Evolutionary conservation across 2,797 vertebrate species (phyloP).

Genomic region (Tiaroga cobitis): DNA sequence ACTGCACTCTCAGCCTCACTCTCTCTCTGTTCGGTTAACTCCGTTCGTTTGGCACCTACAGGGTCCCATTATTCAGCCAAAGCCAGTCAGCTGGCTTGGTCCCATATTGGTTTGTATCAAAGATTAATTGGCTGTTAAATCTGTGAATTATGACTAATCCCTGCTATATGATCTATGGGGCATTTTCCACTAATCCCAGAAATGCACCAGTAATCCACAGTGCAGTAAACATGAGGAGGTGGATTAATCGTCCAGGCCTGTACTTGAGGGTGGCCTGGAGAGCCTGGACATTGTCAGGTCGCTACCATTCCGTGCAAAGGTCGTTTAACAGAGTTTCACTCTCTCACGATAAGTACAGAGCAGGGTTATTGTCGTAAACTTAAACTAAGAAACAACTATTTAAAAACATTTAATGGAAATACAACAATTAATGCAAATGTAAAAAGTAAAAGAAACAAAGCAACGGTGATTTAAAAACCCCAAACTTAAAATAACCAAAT

Average conservation of each 20-base stretch:
- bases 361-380: background rate
- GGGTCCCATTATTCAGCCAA: constrained; percentile 27
- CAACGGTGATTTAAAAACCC: background rate
- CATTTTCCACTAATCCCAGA: constrained; percentile 47
- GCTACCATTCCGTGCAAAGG: constrained; percentile 29
- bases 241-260: constrained; percentile 34
- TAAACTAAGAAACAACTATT: background rate
- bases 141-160: constrained; percentile 39
- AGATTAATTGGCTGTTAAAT: constrained; percentile 45
- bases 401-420: background rate
- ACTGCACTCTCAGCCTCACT: constrained; percentile 32
- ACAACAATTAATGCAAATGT: background rate
- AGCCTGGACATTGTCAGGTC: constrained; percentile 53
- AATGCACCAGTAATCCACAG: constrained; percentile 42
- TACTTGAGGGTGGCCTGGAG: constrained; percentile 45
- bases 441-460: background rate
- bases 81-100: constrained; percentile 11
- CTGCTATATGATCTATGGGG: constrained; percentile 22
- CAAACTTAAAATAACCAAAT: background rate
- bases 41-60: constrained; percentile 17
- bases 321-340: constrained; percentile 22
- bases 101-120: constrained; percentile 32
- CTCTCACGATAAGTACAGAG: constrained; percentile 33
- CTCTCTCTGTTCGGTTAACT: constrained; percentile 30
- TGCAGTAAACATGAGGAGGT: constrained; percentile 42